These are phyloP conservation scores for Pseudorhombus dupliciocellatus DNA, from an alignment of 2,113 vertebrate species.

Conservation along the genomic window DNA sequence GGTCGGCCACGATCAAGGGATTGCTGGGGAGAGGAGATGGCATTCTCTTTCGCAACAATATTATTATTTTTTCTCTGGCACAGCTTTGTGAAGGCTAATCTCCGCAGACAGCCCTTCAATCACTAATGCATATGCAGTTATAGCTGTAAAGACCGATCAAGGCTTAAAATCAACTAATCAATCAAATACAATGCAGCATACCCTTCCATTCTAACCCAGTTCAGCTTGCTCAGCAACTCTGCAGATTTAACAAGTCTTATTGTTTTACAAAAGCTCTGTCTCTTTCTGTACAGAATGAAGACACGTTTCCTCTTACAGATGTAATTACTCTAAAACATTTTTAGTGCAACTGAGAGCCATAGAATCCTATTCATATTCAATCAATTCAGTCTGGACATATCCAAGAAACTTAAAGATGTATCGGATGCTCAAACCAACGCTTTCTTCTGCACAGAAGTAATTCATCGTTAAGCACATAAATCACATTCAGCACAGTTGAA, in stretches of 20 bases:
- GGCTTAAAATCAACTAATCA: neutral
- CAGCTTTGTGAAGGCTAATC: neutral
- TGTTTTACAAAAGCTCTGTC: neutral
- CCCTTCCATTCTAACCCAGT: neutral
- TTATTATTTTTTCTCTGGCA: neutral
- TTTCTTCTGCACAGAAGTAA: neutral
- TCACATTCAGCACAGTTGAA: conserved; percentile 21
- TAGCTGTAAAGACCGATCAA: neutral
- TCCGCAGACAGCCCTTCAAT: neutral
- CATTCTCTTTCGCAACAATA: neutral
- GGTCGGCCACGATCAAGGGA: neutral
- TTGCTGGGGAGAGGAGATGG: neutral
- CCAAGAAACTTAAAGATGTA: neutral
- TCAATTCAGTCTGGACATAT: neutral
- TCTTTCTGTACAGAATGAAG: neutral
- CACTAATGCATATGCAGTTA: neutral
- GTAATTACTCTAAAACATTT: neutral
- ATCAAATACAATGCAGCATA: neutral
- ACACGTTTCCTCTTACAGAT: neutral
- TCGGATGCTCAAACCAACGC: neutral
- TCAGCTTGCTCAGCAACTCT: neutral
- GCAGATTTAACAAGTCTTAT: neutral
- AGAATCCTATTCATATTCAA: neutral
- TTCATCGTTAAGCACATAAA: conserved; percentile 16
- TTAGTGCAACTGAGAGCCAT: no score